Conservation (phyloP, 1,140 invertebrate genomes). For the Drosophila oshimai region DNA sequence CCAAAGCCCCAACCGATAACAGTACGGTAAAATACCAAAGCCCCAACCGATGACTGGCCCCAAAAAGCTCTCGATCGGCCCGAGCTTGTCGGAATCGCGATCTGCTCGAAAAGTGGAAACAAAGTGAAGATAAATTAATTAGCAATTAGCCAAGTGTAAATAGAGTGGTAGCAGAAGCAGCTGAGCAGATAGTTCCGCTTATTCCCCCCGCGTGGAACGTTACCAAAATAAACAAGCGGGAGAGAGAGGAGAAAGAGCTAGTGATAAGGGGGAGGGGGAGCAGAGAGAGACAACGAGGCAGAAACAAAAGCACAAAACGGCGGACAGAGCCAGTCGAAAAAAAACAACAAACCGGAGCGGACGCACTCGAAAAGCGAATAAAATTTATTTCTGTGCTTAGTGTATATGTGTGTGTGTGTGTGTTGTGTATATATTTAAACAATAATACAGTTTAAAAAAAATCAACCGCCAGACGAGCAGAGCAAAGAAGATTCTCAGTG, state of each 20-base stretch:
- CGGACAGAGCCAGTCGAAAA: conserved; percentile 46
- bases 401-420: conserved; percentile 1
- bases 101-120: conserved; percentile 22
- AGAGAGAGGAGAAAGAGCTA: conserved; percentile 12
- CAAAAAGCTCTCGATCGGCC: not conserved
- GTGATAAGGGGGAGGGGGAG: not conserved
- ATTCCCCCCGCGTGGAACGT: conserved; percentile 16
- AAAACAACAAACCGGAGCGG: conserved; percentile 64
- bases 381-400: conserved; percentile 74
- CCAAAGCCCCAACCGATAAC: not conserved
- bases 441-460: conserved; percentile 76
- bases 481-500: conserved; percentile 23
- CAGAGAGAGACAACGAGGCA: conserved; percentile 20
- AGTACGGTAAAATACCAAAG: not conserved
- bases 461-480: conserved; percentile 53
- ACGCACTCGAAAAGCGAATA: conserved; percentile 42
- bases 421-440: conserved; percentile 37
- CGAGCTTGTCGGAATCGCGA: conserved; percentile 7
- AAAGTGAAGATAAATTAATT: conserved; percentile 44
- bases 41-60: not conserved
- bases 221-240: conserved; percentile 65
- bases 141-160: conserved; percentile 59
- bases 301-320: conserved; percentile 39
- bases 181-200: conserved; percentile 31
- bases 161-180: conserved; percentile 34